A percentile compares a stretch with the other conserved stretches of the same genome.
phyloP scores from a whole-genome alignment of 2,113 vertebrate species.

The Sorex fumeus region DNA sequence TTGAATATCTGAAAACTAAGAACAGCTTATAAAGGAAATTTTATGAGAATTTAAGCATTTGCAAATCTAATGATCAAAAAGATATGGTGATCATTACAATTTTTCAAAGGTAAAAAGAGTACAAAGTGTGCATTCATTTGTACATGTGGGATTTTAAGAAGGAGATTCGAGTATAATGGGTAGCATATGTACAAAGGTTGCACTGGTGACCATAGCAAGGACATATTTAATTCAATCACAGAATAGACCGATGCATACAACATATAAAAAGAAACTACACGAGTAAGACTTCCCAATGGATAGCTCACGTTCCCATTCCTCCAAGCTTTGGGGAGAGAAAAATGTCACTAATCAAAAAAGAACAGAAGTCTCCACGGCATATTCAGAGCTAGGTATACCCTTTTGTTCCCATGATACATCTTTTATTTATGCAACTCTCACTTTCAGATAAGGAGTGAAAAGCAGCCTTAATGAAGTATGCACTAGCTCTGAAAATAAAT shows the following conservation, averaged over 20 bases:
- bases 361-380: slow-evolving; percentile 49
- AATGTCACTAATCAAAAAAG: slow-evolving; percentile 75
- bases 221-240: slow-evolving; percentile 67
- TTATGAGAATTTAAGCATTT: slow-evolving; percentile 68
- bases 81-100: slow-evolving; percentile 66
- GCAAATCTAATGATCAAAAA: slow-evolving; percentile 61
- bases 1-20: slow-evolving; percentile 66
- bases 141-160: slow-evolving; percentile 69
- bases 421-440: slow-evolving; percentile 64
- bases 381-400: slow-evolving; percentile 20
- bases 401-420: slow-evolving; percentile 75
- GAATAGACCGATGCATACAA: slow-evolving; percentile 69
- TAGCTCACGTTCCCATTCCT: slow-evolving; percentile 68
- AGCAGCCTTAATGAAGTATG: slow-evolving; percentile 74
- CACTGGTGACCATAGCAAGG: slow-evolving; percentile 24
- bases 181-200: slow-evolving; percentile 57
- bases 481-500: slow-evolving; percentile 34
- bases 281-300: slow-evolving; percentile 67
- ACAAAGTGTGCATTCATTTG: slow-evolving; percentile 51
- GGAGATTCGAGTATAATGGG: slow-evolving; percentile 60
- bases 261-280: slow-evolving; percentile 56
- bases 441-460: slow-evolving; percentile 61
- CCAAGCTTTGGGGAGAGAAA: slow-evolving; percentile 64
- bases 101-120: slow-evolving; percentile 71
- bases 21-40: slow-evolving; percentile 46